Conservation (phyloP, 35 echinoderm and acorn worm species). For the Lytechinus variegatus region DNA sequence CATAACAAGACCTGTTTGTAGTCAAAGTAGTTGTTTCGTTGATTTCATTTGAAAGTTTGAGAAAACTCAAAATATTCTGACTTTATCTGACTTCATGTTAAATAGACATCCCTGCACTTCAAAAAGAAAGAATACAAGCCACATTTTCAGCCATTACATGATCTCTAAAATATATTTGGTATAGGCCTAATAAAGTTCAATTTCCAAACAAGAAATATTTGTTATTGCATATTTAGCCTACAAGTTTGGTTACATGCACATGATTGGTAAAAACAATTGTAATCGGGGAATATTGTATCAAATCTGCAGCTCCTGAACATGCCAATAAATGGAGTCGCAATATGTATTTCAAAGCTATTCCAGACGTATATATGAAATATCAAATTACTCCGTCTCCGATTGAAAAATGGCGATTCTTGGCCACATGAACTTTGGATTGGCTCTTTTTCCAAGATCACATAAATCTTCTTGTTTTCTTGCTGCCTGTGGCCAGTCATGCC, state of each 20-base stretch:
- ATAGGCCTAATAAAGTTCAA: neutral
- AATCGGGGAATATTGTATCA: neutral
- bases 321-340: neutral
- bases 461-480: constrained; percentile 40
- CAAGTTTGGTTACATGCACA: neutral
- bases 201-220: neutral
- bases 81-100: no score
- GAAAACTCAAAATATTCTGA: no score
- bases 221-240: neutral
- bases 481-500: neutral
- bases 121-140: no score
- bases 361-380: constrained; percentile 19
- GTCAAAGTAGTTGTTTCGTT: no score
- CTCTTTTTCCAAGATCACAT: constrained; percentile 18
- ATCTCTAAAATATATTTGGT: no score
- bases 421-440: constrained; percentile 19
- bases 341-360: neutral
- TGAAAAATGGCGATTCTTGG: constrained; percentile 8
- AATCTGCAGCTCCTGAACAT: neutral
- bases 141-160: no score
- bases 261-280: neutral
- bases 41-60: no score
- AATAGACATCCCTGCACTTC: no score
- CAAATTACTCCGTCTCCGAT: constrained; percentile 1
- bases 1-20: no score